Evolutionary conservation across 2,797 vertebrate genomes (phyloP), one percentile per base, ranked within the genome.

Genomic region (Kryptolebias ocellatus): DNA sequence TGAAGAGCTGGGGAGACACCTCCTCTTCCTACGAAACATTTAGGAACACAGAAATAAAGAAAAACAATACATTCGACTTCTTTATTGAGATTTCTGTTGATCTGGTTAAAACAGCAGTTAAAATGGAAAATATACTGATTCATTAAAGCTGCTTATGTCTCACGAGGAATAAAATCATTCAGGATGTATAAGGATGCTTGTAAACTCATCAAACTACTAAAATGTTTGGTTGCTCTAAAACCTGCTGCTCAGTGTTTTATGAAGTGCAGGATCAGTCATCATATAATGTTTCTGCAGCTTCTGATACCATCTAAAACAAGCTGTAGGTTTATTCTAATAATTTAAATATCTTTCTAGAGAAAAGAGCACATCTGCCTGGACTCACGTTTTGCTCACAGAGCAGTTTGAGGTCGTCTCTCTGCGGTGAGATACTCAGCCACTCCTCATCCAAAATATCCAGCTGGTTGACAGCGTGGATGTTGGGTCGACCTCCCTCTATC

Each of bases 351-450:
- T 34, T 34, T 9, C 34, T 0, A 34, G 9, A 34, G 1, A 9
- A 0, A 9, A 7, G 34, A 46, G 17, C 17, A 17, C 9, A 16
- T 42, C 11, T 15, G 28, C 12, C 12, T 17, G 37, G 34, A 59
- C 96, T 95, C 90, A 99, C 98, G 11, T 99, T 99, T 91, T 98
- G 98, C 92, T 99, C 97, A 94, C 98, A 99, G 81, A 99, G 96
- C 83, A 99, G 93, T 87, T 99, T 99, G 70, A 99, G 95, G 92
- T 99, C 98, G 71, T 99, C 98, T 74, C 97, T 95, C 84, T 99
- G 97, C 54, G 96, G 96, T 39, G 98, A 99, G 83, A 95, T 96
- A 17, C 96, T 96, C 69, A 98, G 93, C 96, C 97, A 98, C 53
- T 98, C 95, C 18, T 96, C 94, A 58, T 98, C 97, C 84, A 98